These are phyloP conservation scores for Drosophila takahashii DNA, from an alignment of 1,140 invertebrate species.

Conservation along the genomic window DNA sequence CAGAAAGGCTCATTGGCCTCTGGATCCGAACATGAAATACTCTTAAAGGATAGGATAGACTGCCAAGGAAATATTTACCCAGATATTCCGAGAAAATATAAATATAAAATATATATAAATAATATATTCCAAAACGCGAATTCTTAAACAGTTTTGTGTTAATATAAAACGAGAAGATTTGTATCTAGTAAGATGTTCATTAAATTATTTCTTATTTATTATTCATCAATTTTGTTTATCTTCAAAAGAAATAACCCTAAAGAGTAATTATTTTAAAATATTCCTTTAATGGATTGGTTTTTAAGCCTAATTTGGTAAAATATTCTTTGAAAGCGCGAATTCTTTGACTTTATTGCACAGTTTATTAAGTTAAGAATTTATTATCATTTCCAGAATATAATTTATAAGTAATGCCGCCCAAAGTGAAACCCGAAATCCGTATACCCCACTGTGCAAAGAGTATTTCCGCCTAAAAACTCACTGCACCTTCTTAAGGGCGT, in stretches of 20 bases:
- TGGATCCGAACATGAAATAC: neutral
- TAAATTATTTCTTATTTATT: too few relatives aligned
- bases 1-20: neutral
- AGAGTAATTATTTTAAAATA: too few relatives aligned
- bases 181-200: too few relatives aligned
- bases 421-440: neutral
- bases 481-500: slow-evolving; percentile 22
- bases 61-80: too few relatives aligned
- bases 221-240: too few relatives aligned
- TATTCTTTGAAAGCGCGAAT: neutral
- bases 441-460: neutral
- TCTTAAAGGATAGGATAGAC: neutral
- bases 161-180: too few relatives aligned
- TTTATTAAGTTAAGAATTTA: too few relatives aligned
- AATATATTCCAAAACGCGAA: neutral
- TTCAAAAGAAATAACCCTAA: too few relatives aligned
- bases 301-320: too few relatives aligned
- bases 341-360: neutral
- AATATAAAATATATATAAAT: too few relatives aligned
- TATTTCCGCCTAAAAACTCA: neutral
- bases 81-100: too few relatives aligned
- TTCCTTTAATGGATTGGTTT: too few relatives aligned
- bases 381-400: neutral
- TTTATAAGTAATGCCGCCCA: neutral
- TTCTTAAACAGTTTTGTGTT: neutral